Conservation (phyloP, 2,797 vertebrate species). For the Apogon hyalosoma region DNA sequence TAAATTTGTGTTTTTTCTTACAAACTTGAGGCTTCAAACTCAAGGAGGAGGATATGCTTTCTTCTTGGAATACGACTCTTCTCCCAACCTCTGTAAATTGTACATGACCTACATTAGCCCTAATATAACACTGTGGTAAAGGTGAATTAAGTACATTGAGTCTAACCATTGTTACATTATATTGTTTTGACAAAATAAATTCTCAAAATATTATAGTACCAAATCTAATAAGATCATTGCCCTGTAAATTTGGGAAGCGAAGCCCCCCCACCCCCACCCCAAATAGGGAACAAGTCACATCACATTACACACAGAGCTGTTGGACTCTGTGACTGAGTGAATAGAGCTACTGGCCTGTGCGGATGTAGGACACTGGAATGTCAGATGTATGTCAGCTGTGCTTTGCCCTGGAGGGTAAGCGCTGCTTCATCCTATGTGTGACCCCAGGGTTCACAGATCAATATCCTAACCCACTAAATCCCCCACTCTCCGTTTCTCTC, state of each 20-base stretch:
- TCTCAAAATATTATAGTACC: too few species aligned
- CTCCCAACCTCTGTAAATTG: too few species aligned
- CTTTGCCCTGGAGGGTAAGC: conserved; percentile 11
- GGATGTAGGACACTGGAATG: conserved; percentile 18
- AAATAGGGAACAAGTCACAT: neutral
- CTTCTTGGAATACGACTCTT: too few species aligned
- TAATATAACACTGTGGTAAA: too few species aligned
- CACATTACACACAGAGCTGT: neutral
- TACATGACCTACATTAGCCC: too few species aligned
- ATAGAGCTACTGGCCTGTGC: neutral
- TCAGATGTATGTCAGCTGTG: conserved; percentile 29
- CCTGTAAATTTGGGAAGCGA: neutral
- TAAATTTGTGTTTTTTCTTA: too few species aligned
- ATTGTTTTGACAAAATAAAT: too few species aligned
- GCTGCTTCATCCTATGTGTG: conserved; percentile 32
- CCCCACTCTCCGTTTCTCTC: neutral
- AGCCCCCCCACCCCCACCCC: neutral
- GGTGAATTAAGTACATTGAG: too few species aligned
- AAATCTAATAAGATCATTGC: neutral
- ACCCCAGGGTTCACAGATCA: conserved; percentile 57
- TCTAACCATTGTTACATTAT: too few species aligned
- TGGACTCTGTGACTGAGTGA: neutral
- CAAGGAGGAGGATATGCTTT: too few species aligned
- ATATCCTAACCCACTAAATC: conserved; percentile 37
- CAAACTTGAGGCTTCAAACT: too few species aligned